Percentiles rank a stretch among this genome's conserved stretches.
These are phyloP conservation scores for Acrocyrtus sp. DNA, from an alignment of 2,888 invertebrate genomes.

Conservation along the genomic window DNA sequence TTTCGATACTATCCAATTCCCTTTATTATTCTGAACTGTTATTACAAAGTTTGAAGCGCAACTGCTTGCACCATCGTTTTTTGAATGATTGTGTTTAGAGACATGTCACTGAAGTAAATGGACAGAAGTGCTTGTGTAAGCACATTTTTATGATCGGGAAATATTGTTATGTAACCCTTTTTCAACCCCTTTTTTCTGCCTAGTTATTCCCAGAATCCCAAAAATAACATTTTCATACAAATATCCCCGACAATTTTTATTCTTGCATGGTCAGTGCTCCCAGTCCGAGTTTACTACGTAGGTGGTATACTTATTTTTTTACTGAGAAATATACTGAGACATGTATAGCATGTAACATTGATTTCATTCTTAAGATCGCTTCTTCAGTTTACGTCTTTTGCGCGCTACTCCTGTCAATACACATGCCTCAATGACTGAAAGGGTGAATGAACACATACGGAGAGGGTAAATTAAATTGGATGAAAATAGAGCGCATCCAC, in stretches of 20 bases:
- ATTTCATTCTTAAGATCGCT: too few relatives aligned
- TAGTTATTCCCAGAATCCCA: too few relatives aligned
- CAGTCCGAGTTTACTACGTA: too few relatives aligned
- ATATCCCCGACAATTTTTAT: neutral
- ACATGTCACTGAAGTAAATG: neutral
- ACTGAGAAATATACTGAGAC: too few relatives aligned
- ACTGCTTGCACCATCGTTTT: neutral
- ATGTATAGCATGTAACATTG: too few relatives aligned
- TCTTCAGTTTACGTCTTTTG: too few relatives aligned
- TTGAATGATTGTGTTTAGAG: neutral
- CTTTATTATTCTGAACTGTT: neutral
- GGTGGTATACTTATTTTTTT: too few relatives aligned
- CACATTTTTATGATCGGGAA: neutral
- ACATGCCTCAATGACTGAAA: neutral
- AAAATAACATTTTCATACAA: neutral
- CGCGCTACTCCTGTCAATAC: neutral
- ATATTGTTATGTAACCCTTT: neutral
- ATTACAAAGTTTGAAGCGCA: neutral
- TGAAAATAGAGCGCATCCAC: neutral
- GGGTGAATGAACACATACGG: neutral
- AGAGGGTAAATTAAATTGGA: neutral
- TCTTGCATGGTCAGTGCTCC: neutral
- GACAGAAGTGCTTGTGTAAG: neutral
- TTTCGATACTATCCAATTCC: too few relatives aligned
- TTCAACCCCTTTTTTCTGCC: neutral